Conservation (phyloP, 1,140 invertebrate species). For the Anagrus nilaparvatae region DNA sequence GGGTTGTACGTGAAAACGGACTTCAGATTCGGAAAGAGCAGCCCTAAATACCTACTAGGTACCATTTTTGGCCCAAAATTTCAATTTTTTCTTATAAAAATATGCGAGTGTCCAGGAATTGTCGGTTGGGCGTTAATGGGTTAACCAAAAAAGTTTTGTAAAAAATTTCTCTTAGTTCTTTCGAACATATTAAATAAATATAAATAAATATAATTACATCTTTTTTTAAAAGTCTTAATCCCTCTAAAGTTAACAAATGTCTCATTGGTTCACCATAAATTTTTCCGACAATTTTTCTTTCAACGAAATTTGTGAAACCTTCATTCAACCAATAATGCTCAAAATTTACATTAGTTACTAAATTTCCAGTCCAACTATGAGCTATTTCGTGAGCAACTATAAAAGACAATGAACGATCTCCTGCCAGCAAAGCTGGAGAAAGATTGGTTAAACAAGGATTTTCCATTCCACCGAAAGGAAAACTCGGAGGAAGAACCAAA, state of each 20-base stretch:
- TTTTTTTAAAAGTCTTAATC: slow-evolving; percentile 63
- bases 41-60: too few relatives aligned
- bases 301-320: slow-evolving; percentile 89
- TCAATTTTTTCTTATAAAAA: too few relatives aligned
- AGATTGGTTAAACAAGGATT: slow-evolving; percentile 94
- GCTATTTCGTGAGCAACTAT: slow-evolving; percentile 92
- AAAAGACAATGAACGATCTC: slow-evolving; percentile 77
- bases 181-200: too few relatives aligned
- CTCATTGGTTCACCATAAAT: slow-evolving; percentile 57
- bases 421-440: slow-evolving; percentile 82
- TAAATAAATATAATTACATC: too few relatives aligned
- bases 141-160: too few relatives aligned
- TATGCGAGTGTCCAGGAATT: too few relatives aligned
- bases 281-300: slow-evolving; percentile 71
- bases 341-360: slow-evolving; percentile 87
- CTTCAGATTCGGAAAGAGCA: too few relatives aligned
- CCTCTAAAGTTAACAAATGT: slow-evolving; percentile 71
- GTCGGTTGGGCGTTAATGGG: too few relatives aligned
- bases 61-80: too few relatives aligned
- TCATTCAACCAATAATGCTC: slow-evolving; percentile 98
- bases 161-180: too few relatives aligned
- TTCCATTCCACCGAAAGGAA: slow-evolving; percentile 95
- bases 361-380: slow-evolving; percentile 94
- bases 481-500: slow-evolving; percentile 84
- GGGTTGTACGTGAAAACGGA: too few relatives aligned